phyloP scores from a whole-genome alignment of 2,113 vertebrate species.

The Sterna hirundo region DNA sequence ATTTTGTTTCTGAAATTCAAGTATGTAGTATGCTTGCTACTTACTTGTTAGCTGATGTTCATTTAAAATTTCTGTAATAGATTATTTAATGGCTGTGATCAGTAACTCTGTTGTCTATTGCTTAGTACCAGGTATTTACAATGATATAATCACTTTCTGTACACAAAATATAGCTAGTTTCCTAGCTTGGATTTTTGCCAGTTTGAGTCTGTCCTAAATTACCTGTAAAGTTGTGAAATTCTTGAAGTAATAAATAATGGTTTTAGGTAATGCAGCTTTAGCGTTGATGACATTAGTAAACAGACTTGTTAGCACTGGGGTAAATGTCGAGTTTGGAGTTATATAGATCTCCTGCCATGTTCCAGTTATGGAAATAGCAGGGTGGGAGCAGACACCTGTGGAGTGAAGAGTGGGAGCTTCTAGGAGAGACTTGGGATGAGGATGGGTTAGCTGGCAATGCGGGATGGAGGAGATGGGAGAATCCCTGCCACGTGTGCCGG shows the following conservation, averaged over 20 bases:
- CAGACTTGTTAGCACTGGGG: no score
- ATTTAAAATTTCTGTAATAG: background rate
- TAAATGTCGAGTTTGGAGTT: background rate
- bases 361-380: rapidly evolving
- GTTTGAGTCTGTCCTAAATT: background rate
- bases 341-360: rapidly evolving
- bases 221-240: background rate
- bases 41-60: background rate
- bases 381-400: background rate
- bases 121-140: constrained; percentile 31
- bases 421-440: background rate
- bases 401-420: background rate
- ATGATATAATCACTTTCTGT: constrained; percentile 21
- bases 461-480: background rate
- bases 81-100: background rate
- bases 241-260: background rate
- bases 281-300: rapidly evolving
- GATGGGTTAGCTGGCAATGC: background rate
- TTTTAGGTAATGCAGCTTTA: background rate
- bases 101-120: background rate
- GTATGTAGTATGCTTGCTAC: background rate
- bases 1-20: constrained; percentile 10
- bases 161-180: constrained; percentile 21
- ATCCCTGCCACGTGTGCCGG: background rate
- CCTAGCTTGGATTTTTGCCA: constrained; percentile 20